Evolutionary conservation across 2,113 vertebrate species (phyloP), one percentile per base, ranked within the genome.

Genomic region (Mellivora capensis): DNA sequence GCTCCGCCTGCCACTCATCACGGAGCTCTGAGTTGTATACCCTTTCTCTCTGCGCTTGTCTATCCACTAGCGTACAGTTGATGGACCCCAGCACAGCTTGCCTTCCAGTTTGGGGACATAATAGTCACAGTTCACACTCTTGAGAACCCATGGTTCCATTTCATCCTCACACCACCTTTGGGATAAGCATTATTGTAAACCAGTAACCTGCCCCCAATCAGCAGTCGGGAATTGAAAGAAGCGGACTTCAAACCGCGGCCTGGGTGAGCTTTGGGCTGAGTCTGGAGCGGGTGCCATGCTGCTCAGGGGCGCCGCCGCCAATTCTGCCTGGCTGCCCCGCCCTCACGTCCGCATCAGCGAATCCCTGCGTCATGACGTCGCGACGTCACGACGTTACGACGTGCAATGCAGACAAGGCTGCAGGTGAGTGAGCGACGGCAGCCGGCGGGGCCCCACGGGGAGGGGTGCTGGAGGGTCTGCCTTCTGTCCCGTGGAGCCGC

Each of bases 361-460:
- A 71, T 25, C 39, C 13, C 0, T 4, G 62, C 29, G 15, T 37
- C 0, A 0, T 7, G 29, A 39, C 59, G 59, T 27, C 59, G 11
- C 0, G 54, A 54, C 49, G 49, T 14, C 49, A 13, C 15, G 57
- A 21, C 57, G 57, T 25, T 23, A 9, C 10, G 57, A 27, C 59
- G 23, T 12, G 59, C 25, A 39, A 21, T 39, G 80, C 27, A 57
- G 88, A 61, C 54, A 52, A 4, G 61, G 39, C 44, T 7, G 6
- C 27, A 47, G 64, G 44, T 2, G 6, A 44, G 37, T 12, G 42
- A 31, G 5, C 2, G 9, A 4, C 27, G 37, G 34, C 34, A 37
- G 18, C 4, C 12, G 23, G 11, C 15, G 42, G 15, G 39, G 29
- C 6, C 7, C 31, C 23, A 3, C 6, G 39, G 4, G 0, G 5